phyloP scores from a whole-genome alignment of 2,113 vertebrate genomes.

The Hucho hucho region DNA sequence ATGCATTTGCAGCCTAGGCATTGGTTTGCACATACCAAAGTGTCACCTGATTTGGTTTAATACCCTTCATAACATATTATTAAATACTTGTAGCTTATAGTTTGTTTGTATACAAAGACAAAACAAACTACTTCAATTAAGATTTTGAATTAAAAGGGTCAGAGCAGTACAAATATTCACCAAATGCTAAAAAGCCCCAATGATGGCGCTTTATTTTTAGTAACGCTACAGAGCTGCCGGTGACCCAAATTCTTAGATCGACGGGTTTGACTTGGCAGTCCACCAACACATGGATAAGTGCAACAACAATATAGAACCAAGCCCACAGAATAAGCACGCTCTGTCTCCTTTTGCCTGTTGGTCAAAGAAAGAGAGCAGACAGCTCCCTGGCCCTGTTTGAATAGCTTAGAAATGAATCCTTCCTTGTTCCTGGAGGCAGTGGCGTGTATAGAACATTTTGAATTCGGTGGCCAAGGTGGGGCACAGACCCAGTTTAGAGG shows the following conservation, averaged over 20 bases:
- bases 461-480: too few species aligned
- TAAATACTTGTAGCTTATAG: not conserved
- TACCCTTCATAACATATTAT: not conserved
- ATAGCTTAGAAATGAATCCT: too few species aligned
- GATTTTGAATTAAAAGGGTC: not conserved
- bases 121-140: too few species aligned
- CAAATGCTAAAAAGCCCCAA: not conserved
- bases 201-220: constrained; percentile 26
- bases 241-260: constrained; percentile 66
- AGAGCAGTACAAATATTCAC: not conserved
- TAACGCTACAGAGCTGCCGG: constrained; percentile 36
- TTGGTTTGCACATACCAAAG: too few species aligned
- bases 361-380: constrained; percentile 24
- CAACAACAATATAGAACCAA: constrained; percentile 49
- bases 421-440: too few species aligned
- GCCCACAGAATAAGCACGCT: constrained; percentile 14
- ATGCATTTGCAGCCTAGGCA: too few species aligned
- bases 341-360: not conserved
- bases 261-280: constrained; percentile 39
- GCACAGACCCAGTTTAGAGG: too few species aligned
- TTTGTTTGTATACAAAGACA: not conserved
- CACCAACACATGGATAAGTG: constrained; percentile 66
- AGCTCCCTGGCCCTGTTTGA: constrained; percentile 36
- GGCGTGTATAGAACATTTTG: too few species aligned
- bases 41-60: too few species aligned